phyloP scores from a whole-genome alignment of 2,888 invertebrate genomes.

The Campoletis raptor region DNA sequence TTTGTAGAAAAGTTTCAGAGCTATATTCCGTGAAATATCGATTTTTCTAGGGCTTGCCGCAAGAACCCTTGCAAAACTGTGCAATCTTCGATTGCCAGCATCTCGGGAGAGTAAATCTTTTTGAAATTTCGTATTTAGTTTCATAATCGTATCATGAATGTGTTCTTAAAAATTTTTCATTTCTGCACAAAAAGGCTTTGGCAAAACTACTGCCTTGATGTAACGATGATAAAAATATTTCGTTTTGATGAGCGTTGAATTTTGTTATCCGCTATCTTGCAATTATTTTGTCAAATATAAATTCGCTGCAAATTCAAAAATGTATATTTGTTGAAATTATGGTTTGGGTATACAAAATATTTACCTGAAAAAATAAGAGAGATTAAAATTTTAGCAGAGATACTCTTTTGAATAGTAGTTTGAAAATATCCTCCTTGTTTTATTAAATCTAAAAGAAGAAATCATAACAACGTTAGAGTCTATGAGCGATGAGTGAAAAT shows the following conservation, averaged over 20 bases:
- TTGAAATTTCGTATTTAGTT: too few relatives aligned
- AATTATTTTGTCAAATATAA: not conserved
- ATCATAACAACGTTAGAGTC: not conserved
- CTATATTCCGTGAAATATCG: too few relatives aligned
- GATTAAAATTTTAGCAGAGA: not conserved
- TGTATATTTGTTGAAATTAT: not conserved
- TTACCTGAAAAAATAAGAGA: not conserved
- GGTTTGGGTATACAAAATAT: not conserved
- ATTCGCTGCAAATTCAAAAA: not conserved
- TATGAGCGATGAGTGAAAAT: not conserved
- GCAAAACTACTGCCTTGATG: too few relatives aligned
- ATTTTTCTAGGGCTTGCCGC: too few relatives aligned
- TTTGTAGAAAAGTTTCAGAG: too few relatives aligned
- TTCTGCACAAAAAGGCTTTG: too few relatives aligned
- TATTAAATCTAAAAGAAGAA: not conserved
- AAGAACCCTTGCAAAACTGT: too few relatives aligned
- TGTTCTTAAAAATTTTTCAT: too few relatives aligned
- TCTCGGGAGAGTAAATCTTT: too few relatives aligned
- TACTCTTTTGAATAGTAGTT: not conserved
- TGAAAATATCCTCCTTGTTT: not conserved
- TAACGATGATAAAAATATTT: not conserved
- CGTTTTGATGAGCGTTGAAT: not conserved
- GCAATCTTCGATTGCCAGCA: too few relatives aligned
- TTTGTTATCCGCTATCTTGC: not conserved
- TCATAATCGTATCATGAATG: too few relatives aligned